Evolutionary conservation across 2,113 vertebrate genomes (phyloP).

Genomic region (Oncorhynchus tshawytscha): DNA sequence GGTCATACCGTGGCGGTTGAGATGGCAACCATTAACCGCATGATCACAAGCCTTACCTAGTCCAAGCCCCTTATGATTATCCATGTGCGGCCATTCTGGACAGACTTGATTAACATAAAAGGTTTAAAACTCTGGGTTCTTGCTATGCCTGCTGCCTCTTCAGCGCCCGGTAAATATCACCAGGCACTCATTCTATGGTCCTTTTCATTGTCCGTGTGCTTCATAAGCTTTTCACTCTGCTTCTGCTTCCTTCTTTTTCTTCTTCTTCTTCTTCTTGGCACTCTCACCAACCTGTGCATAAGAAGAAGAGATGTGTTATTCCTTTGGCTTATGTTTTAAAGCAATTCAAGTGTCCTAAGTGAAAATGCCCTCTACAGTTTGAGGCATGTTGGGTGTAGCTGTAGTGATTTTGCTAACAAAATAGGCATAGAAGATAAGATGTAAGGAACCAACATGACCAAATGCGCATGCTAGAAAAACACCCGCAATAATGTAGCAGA

Average conservation of each 20-base stretch:
- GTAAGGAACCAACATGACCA: conserved; percentile 35
- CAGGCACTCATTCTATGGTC: conserved; percentile 3
- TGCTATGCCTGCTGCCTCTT: not conserved
- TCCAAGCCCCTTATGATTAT: not conserved
- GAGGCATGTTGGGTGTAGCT: not conserved
- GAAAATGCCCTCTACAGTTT: not conserved
- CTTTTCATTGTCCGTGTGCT: conserved; percentile 3
- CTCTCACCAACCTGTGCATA: conserved; percentile 66
- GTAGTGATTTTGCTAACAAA: too few relatives aligned
- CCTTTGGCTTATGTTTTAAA: too few relatives aligned
- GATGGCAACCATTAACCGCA: not conserved
- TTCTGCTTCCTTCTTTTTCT: conserved; percentile 74
- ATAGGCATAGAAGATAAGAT: conserved; percentile 45
- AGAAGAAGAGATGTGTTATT: not conserved
- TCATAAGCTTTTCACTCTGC: conserved; percentile 35
- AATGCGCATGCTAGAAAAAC: conserved; percentile 11
- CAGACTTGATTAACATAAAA: not conserved
- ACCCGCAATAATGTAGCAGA: conserved; percentile 61
- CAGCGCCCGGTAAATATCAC: not conserved
- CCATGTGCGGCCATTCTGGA: not conserved
- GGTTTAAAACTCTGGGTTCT: not conserved
- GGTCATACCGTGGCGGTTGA: not conserved
- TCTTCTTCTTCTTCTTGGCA: conserved; percentile 74
- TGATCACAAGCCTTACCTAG: not conserved
- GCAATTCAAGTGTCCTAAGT: too few relatives aligned